Conservation (phyloP, 2,797 vertebrate species). For the Melanotaenia trifasciata region DNA sequence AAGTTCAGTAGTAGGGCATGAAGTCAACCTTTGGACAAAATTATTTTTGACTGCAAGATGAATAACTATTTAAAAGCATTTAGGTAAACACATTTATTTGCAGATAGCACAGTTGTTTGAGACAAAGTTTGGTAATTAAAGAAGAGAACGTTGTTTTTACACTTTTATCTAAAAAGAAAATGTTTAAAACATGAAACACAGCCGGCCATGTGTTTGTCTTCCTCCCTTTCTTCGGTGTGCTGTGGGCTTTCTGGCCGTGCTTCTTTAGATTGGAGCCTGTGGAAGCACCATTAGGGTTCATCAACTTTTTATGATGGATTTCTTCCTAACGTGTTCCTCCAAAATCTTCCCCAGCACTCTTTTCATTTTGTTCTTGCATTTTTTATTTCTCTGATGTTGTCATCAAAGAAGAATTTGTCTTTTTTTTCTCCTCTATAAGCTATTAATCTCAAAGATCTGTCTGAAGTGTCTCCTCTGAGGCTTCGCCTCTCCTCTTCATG, state of each 20-base stretch:
- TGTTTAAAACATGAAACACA: no score
- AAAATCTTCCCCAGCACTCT: constrained; percentile 6
- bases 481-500: neutral
- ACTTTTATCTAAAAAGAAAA: no score
- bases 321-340: neutral
- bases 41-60: no score
- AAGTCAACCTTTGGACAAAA: no score
- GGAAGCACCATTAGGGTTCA: constrained; percentile 6
- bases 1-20: no score
- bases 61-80: no score
- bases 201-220: neutral
- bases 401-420: neutral
- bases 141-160: no score
- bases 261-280: neutral
- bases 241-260: neutral
- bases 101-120: no score
- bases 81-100: no score
- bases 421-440: neutral
- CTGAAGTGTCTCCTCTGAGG: constrained; percentile 8
- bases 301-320: constrained; percentile 21
- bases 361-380: neutral
- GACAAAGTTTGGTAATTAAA: no score
- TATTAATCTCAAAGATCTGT: constrained; percentile 20
- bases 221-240: no score
- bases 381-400: neutral